Conservation (phyloP, 2,888 invertebrate genomes). For the Drosophila buzzatii region DNA sequence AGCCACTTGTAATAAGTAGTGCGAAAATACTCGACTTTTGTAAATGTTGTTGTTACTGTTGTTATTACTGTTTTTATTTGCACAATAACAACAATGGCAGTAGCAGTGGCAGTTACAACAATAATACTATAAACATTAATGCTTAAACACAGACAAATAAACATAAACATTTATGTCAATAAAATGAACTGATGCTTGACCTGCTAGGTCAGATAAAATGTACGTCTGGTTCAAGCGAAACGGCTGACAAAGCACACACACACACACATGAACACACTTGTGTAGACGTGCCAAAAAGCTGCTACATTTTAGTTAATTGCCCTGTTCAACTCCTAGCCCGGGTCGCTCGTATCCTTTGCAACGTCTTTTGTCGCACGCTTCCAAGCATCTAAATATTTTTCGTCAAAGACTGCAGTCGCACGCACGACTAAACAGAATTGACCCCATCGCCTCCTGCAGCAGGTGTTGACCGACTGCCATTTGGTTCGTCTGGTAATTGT, state of each 20-base stretch:
- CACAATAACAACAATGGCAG: slow-evolving; percentile 52
- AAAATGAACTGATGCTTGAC: slow-evolving; percentile 77
- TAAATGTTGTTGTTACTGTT: slow-evolving; percentile 10
- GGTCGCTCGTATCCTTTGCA: slow-evolving; percentile 25
- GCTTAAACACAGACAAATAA: slow-evolving; percentile 73
- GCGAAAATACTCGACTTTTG: slow-evolving; percentile 52
- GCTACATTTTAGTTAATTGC: slow-evolving; percentile 61
- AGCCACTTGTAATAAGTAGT: slow-evolving; percentile 48
- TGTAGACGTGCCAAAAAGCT: slow-evolving; percentile 38
- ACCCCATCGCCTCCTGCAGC: slow-evolving; percentile 4
- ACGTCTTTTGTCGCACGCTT: slow-evolving; percentile 52
- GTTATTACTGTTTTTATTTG: slow-evolving; percentile 41
- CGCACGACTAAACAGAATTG: slow-evolving; percentile 49
- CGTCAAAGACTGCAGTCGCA: slow-evolving; percentile 53
- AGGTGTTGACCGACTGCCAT: slow-evolving; percentile 57
- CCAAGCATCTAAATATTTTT: slow-evolving; percentile 65
- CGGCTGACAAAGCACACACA: slow-evolving; percentile 9
- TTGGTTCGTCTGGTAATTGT: slow-evolving; percentile 49
- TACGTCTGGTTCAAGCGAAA: slow-evolving; percentile 45
- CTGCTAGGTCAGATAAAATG: slow-evolving; percentile 67
- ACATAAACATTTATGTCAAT: slow-evolving; percentile 78
- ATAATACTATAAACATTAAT: slow-evolving; percentile 69
- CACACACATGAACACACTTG: not conserved
- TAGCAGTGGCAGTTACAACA: slow-evolving; percentile 28
- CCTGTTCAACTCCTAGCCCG: slow-evolving; percentile 25